Evolutionary conservation across 2,113 vertebrate genomes (phyloP).

Genomic region (Tragelaphus scriptus): DNA sequence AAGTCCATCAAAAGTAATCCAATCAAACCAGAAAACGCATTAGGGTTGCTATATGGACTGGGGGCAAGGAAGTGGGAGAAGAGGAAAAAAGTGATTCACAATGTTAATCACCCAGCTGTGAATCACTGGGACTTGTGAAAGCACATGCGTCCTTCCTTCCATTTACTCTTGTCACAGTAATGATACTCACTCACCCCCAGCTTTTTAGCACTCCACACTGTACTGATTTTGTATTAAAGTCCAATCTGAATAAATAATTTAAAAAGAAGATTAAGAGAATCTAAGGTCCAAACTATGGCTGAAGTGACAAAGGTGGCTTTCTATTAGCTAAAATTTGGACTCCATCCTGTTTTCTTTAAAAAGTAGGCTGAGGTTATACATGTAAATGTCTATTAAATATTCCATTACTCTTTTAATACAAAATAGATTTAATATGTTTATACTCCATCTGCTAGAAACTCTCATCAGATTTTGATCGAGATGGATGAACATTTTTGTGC

Average conservation of each 20-base stretch:
- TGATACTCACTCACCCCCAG: fast-evolving
- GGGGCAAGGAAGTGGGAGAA: not conserved
- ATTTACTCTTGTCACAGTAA: not conserved
- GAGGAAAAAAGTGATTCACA: not conserved
- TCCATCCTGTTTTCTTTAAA: not conserved
- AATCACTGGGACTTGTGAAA: not conserved
- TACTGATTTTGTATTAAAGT: not conserved
- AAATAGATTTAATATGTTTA: not conserved
- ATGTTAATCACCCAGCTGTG: fast-evolving
- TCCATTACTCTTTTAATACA: not conserved
- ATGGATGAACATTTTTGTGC: not conserved
- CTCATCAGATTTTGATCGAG: not conserved
- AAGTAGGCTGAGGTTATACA: not conserved
- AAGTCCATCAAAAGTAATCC: not conserved
- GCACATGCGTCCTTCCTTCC: not conserved
- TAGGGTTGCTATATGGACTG: not conserved
- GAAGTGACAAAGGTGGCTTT: not conserved
- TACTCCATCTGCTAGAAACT: not conserved
- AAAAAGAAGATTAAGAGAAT: not conserved
- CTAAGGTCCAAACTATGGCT: not conserved
- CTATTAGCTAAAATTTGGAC: not conserved
- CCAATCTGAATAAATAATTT: not conserved
- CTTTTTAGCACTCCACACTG: not conserved
- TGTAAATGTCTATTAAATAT: conserved; percentile 4
- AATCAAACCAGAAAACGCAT: not conserved